phyloP scores from a whole-genome alignment of 2,113 vertebrate species.

The Mungos mungo region DNA sequence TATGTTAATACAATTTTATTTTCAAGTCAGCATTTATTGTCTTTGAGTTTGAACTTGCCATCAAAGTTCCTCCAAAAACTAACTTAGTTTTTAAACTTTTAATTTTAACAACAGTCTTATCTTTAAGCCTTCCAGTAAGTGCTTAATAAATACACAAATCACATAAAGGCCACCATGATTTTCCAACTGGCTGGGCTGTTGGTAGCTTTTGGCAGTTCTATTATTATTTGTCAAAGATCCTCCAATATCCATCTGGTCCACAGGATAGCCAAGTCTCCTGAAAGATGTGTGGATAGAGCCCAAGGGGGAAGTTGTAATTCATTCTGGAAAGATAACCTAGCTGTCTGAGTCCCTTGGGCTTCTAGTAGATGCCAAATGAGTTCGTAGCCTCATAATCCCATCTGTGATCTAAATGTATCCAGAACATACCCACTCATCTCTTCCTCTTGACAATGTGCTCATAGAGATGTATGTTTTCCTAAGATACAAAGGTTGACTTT shows the following conservation, averaged over 20 bases:
- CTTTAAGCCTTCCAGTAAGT: constrained; percentile 13
- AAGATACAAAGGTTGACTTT: not conserved
- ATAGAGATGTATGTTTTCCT: not conserved
- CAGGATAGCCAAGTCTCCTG: constrained; percentile 25
- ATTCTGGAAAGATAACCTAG: constrained; percentile 46
- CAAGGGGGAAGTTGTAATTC: constrained; percentile 17
- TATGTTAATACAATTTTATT: constrained; percentile 25
- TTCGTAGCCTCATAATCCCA: constrained; percentile 27
- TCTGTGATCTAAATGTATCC: constrained; percentile 54
- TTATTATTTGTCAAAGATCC: constrained; percentile 48
- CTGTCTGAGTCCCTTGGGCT: not conserved
- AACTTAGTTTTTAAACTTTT: not conserved
- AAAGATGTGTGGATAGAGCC: constrained; percentile 41
- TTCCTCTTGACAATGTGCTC: constrained; percentile 23
- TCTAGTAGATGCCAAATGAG: constrained; percentile 51
- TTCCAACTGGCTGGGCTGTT: constrained; percentile 4
- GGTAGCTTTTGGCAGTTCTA: constrained; percentile 4
- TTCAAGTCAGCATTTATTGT: constrained; percentile 28
- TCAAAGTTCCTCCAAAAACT: constrained; percentile 39
- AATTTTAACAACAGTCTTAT: not conserved
- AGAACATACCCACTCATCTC: constrained; percentile 4
- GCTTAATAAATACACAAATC: constrained; percentile 44
- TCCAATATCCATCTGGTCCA: constrained; percentile 28
- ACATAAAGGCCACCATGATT: constrained; percentile 39
- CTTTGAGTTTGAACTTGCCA: constrained; percentile 45